These are phyloP conservation scores for Coendou prehensilis DNA, from an alignment of 2,797 vertebrate genomes.

Conservation along the genomic window DNA sequence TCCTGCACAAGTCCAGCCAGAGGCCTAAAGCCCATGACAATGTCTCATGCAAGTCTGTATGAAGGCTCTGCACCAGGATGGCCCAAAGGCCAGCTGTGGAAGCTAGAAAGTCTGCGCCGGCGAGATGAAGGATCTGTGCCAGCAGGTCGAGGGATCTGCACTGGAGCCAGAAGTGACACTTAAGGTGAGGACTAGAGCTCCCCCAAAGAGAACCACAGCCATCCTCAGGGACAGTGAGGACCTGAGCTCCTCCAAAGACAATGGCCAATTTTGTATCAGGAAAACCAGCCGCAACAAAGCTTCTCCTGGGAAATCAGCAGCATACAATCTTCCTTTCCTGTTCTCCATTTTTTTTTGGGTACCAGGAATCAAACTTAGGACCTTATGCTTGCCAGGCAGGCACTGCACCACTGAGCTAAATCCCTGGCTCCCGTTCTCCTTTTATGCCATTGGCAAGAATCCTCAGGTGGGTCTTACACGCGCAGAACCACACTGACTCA, in stretches of 20 bases:
- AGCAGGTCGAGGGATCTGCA: neutral
- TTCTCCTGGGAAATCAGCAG: neutral
- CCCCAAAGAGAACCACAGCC: neutral
- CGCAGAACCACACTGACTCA: neutral
- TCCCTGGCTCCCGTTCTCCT: neutral
- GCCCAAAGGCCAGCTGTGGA: neutral
- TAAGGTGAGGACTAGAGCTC: neutral
- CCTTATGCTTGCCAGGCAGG: too few relatives aligned
- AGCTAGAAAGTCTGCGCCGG: neutral
- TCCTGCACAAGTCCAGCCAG: neutral
- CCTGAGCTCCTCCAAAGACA: neutral
- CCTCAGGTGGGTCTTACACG: neutral
- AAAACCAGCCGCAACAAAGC: neutral
- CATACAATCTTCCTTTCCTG: neutral
- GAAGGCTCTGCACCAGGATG: neutral
- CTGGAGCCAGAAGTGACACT: neutral
- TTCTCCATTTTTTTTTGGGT: neutral
- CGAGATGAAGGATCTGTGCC: neutral
- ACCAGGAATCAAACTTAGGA: too few relatives aligned
- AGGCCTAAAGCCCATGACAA: neutral
- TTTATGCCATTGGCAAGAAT: neutral
- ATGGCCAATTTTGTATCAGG: neutral
- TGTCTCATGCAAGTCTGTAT: neutral
- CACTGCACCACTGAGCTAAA: too few relatives aligned
- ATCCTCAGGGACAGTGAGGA: neutral